phyloP scores from a whole-genome alignment of 1,140 invertebrate species.

The Drosophila insularis region DNA sequence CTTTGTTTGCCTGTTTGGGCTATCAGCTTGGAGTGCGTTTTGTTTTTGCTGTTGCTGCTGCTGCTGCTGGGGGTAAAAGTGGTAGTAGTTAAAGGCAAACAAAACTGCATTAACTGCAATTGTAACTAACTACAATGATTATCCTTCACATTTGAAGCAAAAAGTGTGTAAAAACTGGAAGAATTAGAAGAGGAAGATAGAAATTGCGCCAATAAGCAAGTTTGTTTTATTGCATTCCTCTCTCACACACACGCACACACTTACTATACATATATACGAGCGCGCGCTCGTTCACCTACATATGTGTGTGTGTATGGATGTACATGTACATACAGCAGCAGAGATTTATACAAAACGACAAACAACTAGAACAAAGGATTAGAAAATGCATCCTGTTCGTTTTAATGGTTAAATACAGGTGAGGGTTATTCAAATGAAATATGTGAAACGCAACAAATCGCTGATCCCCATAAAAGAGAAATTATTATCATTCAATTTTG shows the following conservation, averaged over 20 bases:
- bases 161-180: constrained; percentile 34
- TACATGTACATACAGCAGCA: constrained; percentile 56
- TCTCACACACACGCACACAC: constrained; percentile 43
- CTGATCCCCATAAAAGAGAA: constrained; percentile 40
- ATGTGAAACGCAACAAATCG: constrained; percentile 5
- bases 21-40: constrained; percentile 3
- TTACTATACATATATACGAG: constrained; percentile 22
- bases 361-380: constrained; percentile 41
- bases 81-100: constrained; percentile 7
- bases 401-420: constrained; percentile 68
- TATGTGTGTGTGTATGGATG: constrained; percentile 29
- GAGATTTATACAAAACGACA: constrained; percentile 65
- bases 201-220: constrained; percentile 81
- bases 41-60: constrained; percentile 6
- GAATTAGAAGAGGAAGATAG: constrained; percentile 59
- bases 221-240: constrained; percentile 67
- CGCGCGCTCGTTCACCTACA: constrained; percentile 30
- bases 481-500: constrained; percentile 17
- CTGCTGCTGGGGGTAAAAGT: constrained; percentile 16
- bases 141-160: constrained; percentile 19
- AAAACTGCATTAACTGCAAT: background rate
- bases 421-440: constrained; percentile 30
- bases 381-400: constrained; percentile 46
- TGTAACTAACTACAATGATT: constrained; percentile 12
- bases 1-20: constrained; percentile 9